These are phyloP conservation scores for human DNA, from an alignment of 2,113 vertebrate genomes.

Conservation along the genomic window GRCh38 chr15:77063001-77063500, in stretches of 20 bases:
- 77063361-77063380: neutral
- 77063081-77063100: neutral
- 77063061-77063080: neutral
- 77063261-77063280: neutral
- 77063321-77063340: no score
- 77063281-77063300: neutral
- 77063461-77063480: neutral
- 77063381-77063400: neutral
- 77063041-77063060: conserved; percentile 44
- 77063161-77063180: neutral
- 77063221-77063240: conserved; percentile 26
- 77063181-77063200: neutral
- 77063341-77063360: neutral
- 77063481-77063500: neutral
- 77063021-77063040: conserved; percentile 1
- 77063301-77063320: neutral
- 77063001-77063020: neutral
- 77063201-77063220: conserved; percentile 7
- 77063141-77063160: neutral
- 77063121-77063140: neutral
- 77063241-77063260: conserved; percentile 36
- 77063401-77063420: neutral
- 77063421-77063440: neutral
- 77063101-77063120: neutral
- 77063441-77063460: no score